These are phyloP conservation scores for Betta splendens DNA, from an alignment of 2,797 vertebrate genomes.

Conservation along the genomic window DNA sequence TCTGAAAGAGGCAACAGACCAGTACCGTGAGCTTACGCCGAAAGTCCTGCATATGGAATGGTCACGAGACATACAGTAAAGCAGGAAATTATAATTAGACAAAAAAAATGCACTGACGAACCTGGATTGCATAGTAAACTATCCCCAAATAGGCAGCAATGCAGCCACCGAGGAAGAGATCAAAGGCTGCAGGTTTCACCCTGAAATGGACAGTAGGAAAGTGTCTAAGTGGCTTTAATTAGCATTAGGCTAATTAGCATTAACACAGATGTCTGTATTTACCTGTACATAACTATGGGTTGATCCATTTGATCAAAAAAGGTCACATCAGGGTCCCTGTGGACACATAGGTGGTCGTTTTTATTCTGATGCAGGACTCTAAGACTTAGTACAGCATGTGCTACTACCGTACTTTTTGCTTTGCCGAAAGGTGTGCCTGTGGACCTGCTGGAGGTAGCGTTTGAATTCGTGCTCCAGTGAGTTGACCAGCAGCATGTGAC, in stretches of 20 bases:
- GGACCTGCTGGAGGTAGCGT: conserved; percentile 81
- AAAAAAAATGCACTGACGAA: conserved; percentile 41
- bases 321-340: conserved; percentile 83
- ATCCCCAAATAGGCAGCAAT: conserved; percentile 84
- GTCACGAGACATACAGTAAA: too few species aligned
- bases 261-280: not conserved
- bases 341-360: conserved; percentile 13
- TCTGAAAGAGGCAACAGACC: conserved; percentile 68
- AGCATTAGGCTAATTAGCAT: too few species aligned
- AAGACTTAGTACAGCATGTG: not conserved
- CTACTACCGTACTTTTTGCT: conserved; percentile 74
- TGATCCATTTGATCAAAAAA: conserved; percentile 88
- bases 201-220: conserved; percentile 55
- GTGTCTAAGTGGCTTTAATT: conserved; percentile 5
- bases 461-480: conserved; percentile 84
- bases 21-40: conserved; percentile 5
- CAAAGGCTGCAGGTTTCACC: conserved; percentile 87
- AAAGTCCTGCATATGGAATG: too few species aligned
- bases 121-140: conserved; percentile 82
- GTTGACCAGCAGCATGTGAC: conserved; percentile 73
- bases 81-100: not conserved
- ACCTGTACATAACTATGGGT: conserved; percentile 85
- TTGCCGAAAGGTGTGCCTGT: conserved; percentile 79
- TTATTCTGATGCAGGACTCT: not conserved
- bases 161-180: conserved; percentile 84